Base-by-base conservation (phyloP, 1,140 invertebrate genomes). In the Bombus balteatus region DNA sequence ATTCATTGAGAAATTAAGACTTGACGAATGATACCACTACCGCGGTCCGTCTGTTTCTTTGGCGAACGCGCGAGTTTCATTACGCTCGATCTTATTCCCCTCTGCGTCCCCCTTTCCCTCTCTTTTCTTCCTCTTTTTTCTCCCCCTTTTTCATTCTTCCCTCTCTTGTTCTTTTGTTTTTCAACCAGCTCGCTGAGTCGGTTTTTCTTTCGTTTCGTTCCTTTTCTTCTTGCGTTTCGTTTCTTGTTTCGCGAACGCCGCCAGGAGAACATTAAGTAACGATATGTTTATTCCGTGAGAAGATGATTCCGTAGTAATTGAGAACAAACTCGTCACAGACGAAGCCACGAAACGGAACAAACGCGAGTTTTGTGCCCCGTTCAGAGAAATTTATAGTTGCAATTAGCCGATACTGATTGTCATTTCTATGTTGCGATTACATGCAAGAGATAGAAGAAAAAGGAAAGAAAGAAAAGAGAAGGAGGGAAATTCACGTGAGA, bases 1-100 rank as follows among this genome's bases (percentile, higher is more conserved):
- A 94, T 92, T 92, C 91, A 91, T 92, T 91, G 88, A 86, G 91
- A 92, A 90, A 92, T 92, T 92, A 90, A 92, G 85, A 85, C 71
- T 84, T 86, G 89, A 92, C 89, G 89, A 77, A 89, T 91, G 90
- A 91, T 88, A 88, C 83, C 87, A 87, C 87, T 88, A 84, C 87
- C 79, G 80, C 79, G 80, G 81, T 70, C 72, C 79, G 83, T 75
- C 59, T 57, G 74, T 57, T 89, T 89, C 85, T 86, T 89, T 81
- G 80, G 62, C 87, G 47, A 74, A 57, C 87, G 68, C 83, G 83
- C 80, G 88, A 86, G 88, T 85, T 73, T 86, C 59, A 87, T 81
- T 82, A 80, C 85, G 75, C 85, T 76, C 68, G 76, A 80, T 85
- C 83, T 72, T 68, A 41, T 72, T 75, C 65, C 70, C 22, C 43